phyloP scores from a whole-genome alignment of 2,113 vertebrate genomes.

The Crotalus tigris region DNA sequence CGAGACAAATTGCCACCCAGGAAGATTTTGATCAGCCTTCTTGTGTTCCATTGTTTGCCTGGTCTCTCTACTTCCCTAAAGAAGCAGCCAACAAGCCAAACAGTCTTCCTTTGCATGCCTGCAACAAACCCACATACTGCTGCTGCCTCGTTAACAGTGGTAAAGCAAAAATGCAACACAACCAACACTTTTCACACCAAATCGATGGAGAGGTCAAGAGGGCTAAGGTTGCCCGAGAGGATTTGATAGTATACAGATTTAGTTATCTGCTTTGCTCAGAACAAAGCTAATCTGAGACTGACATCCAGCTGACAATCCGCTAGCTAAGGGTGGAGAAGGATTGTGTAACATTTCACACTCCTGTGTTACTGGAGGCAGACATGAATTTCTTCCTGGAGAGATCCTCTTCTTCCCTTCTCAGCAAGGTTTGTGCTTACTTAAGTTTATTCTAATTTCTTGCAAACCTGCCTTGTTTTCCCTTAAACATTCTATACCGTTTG shows the following conservation, averaged over 20 bases:
- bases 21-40: neutral
- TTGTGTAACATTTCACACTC: neutral
- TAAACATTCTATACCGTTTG: neutral
- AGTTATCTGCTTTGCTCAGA: neutral
- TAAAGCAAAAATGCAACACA: neutral
- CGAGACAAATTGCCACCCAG: neutral
- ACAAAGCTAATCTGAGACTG: neutral
- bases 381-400: neutral
- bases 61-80: neutral
- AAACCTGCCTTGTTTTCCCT: neutral
- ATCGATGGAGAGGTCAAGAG: neutral
- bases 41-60: neutral
- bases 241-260: neutral
- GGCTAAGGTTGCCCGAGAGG: neutral
- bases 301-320: neutral
- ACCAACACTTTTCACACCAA: neutral
- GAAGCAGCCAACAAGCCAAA: neutral
- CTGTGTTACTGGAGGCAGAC: neutral
- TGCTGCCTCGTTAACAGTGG: neutral
- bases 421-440: neutral
- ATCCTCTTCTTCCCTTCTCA: neutral
- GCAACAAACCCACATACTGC: neutral
- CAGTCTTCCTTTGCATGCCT: neutral
- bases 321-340: neutral
- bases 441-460: neutral